phyloP scores from a whole-genome alignment of 2,797 vertebrate genomes.

The Poecilia picta region DNA sequence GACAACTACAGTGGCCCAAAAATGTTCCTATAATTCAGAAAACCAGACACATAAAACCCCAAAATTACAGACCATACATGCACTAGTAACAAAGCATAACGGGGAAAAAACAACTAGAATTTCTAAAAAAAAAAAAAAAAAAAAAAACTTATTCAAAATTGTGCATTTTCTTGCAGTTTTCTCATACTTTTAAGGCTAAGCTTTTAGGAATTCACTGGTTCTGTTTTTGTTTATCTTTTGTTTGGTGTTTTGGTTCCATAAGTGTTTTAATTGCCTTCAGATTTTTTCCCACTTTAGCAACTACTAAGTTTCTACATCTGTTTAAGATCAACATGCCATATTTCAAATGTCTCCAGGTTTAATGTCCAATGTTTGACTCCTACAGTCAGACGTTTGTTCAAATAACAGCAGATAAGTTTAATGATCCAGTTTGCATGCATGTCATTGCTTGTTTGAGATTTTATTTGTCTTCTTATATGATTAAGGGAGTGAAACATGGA shows the following conservation, averaged over 20 bases:
- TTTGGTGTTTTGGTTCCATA: neutral
- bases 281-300: neutral
- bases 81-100: neutral
- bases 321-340: neutral
- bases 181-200: neutral
- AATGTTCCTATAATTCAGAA: neutral
- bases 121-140: neutral
- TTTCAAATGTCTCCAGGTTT: neutral
- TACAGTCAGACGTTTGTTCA: neutral
- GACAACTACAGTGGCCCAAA: slow-evolving; percentile 11
- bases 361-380: neutral
- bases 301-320: neutral
- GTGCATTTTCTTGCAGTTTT: neutral
- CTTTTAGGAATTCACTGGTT: neutral
- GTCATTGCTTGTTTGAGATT: neutral
- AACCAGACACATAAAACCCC: neutral
- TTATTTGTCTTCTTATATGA: neutral
- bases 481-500: neutral
- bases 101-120: neutral
- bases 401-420: neutral
- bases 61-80: neutral
- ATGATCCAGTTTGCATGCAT: no score
- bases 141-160: neutral
- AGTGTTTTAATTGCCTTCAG: neutral
- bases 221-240: neutral